phyloP scores from a whole-genome alignment of 1,140 invertebrate species.

The Schlechtendalia chinensis region DNA sequence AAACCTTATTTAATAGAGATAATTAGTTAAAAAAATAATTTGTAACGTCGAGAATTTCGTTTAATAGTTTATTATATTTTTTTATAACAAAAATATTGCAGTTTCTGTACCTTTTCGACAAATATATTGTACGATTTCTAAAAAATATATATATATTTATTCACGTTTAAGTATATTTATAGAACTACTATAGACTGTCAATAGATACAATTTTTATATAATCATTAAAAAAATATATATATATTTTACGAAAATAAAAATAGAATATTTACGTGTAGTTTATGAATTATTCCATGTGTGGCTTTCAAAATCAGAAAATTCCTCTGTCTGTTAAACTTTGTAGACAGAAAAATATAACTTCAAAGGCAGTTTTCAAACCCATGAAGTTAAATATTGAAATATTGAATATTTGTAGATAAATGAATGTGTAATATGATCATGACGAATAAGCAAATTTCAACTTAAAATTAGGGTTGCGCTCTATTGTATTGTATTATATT shows the following conservation, averaged over 20 bases:
- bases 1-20: too few species aligned
- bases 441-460: neutral
- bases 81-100: too few species aligned
- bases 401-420: neutral
- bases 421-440: neutral
- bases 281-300: neutral
- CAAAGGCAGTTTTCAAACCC: neutral
- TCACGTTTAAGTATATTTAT: neutral
- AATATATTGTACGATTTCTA: too few species aligned
- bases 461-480: constrained; percentile 2
- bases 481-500: too few species aligned
- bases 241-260: neutral
- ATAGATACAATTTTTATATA: neutral
- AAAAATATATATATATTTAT: neutral
- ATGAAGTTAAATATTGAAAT: neutral
- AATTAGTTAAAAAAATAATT: too few species aligned
- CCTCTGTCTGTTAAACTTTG: neutral
- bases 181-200: neutral
- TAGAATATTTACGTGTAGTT: neutral
- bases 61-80: too few species aligned
- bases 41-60: too few species aligned
- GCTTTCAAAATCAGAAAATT: neutral
- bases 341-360: neutral
- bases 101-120: too few species aligned
- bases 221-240: neutral